phyloP scores from a whole-genome alignment of 2,888 invertebrate species.

The Trachelus iudaicus region DNA sequence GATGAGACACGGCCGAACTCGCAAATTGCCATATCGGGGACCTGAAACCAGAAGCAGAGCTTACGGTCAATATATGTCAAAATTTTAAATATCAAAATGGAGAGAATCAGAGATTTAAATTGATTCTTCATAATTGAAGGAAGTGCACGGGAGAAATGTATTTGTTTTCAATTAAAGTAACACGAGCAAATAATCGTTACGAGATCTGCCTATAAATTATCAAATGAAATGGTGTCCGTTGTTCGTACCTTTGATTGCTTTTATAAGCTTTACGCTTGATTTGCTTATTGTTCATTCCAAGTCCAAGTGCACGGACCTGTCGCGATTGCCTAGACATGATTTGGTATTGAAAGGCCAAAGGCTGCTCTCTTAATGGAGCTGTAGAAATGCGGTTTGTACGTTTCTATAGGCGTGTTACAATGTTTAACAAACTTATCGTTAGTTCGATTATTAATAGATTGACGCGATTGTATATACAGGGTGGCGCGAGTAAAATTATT shows the following conservation, averaged over 20 bases:
- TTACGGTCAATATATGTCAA: neutral
- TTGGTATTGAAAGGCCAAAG: neutral
- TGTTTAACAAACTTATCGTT: neutral
- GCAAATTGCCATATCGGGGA: neutral
- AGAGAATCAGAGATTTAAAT: neutral
- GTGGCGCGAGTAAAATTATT: neutral
- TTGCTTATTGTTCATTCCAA: conserved; percentile 12
- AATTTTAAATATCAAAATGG: no score
- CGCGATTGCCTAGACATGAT: neutral
- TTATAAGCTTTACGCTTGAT: neutral
- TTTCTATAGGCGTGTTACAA: neutral
- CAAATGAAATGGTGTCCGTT: neutral
- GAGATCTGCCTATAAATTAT: neutral
- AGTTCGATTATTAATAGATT: neutral
- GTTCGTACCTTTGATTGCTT: neutral
- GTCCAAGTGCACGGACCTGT: conserved; percentile 5
- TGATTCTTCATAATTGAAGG: neutral
- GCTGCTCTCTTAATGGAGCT: neutral
- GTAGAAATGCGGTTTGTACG: neutral
- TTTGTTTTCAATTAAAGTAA: neutral
- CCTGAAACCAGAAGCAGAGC: neutral
- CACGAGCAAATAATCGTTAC: neutral
- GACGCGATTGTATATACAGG: neutral
- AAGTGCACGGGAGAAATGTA: neutral
- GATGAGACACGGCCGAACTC: neutral